A percentile compares a stretch with the other conserved stretches of the same genome.
phyloP scores from a whole-genome alignment of 1,140 invertebrate species.

The Ptiloglossa arizonensis region DNA sequence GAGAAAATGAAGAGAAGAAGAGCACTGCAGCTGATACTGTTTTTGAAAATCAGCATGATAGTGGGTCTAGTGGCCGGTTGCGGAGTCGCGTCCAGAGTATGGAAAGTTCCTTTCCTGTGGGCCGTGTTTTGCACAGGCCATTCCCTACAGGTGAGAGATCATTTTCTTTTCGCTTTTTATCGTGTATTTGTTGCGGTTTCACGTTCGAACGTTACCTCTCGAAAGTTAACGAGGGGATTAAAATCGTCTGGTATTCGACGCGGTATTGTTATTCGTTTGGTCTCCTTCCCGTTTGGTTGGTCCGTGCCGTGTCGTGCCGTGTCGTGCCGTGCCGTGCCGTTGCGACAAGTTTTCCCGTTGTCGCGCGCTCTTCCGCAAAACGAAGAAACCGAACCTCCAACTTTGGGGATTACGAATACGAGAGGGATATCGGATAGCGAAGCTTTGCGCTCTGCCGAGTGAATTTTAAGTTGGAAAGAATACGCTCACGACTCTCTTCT shows the following conservation, averaged over 20 bases:
- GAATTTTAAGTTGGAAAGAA: not conserved
- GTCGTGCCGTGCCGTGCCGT: too few species aligned
- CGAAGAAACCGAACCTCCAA: not conserved
- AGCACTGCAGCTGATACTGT: slow-evolving; percentile 84
- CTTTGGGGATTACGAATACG: not conserved
- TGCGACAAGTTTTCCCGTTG: too few species aligned
- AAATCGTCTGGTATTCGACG: too few species aligned
- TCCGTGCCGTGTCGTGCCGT: too few species aligned
- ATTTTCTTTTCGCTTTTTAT: not conserved
- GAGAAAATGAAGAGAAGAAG: slow-evolving; percentile 84
- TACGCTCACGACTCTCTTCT: not conserved
- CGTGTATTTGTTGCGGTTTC: not conserved
- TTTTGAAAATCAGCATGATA: slow-evolving; percentile 83
- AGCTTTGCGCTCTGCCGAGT: not conserved
- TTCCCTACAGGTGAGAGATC: slow-evolving; percentile 74
- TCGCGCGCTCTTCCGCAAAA: too few species aligned
- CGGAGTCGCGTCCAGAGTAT: slow-evolving; percentile 75
- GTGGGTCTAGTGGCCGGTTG: slow-evolving; percentile 77
- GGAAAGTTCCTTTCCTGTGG: slow-evolving; percentile 77
- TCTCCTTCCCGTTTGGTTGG: too few species aligned
- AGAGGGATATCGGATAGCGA: not conserved
- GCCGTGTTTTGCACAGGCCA: slow-evolving; percentile 78
- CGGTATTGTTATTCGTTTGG: too few species aligned
- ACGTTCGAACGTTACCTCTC: not conserved
- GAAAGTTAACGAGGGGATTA: not conserved